Percentiles rank a stretch among this genome's conserved stretches.
These are phyloP conservation scores for Zaprionus gabonicus DNA, from an alignment of 1,140 invertebrate genomes.

Conservation along the genomic window DNA sequence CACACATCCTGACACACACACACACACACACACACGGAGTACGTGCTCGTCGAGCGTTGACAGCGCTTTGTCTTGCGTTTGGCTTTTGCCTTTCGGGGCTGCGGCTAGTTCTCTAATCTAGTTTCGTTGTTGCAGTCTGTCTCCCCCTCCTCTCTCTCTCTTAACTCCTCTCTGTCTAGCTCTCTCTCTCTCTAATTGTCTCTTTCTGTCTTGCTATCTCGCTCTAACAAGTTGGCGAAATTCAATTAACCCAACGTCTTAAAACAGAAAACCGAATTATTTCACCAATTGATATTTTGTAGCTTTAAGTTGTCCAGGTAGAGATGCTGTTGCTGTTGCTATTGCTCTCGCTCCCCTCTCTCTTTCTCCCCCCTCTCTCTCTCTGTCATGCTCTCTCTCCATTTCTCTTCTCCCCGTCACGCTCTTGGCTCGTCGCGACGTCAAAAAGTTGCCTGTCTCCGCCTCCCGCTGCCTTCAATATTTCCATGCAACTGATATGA, in stretches of 20 bases:
- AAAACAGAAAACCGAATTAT: slow-evolving; percentile 20
- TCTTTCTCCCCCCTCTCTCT: not conserved
- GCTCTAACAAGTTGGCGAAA: slow-evolving; percentile 26
- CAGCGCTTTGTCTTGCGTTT: slow-evolving; percentile 52
- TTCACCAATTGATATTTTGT: not conserved
- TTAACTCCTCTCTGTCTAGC: not conserved
- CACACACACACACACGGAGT: slow-evolving; percentile 1
- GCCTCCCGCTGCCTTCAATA: slow-evolving; percentile 1
- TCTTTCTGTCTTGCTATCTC: not conserved
- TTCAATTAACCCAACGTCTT: slow-evolving; percentile 71
- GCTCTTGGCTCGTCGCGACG: slow-evolving; percentile 28
- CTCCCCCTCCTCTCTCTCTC: not conserved
- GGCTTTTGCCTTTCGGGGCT: slow-evolving; percentile 18
- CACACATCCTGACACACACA: slow-evolving; percentile 3
- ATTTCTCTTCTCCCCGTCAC: not conserved
- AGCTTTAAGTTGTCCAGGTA: slow-evolving; percentile 23
- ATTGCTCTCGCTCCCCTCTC: not conserved
- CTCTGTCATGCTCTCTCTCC: not conserved
- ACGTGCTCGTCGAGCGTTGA: slow-evolving; percentile 53
- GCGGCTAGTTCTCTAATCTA: slow-evolving; percentile 64
- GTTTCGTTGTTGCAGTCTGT: slow-evolving; percentile 49
- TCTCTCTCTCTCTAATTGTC: not conserved
- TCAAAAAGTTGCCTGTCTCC: slow-evolving; percentile 39
- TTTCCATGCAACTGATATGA: slow-evolving; percentile 73
- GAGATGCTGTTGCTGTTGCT: not conserved